These are phyloP conservation scores for Corythucha ciliata DNA, from an alignment of 2,888 invertebrate genomes.

Conservation along the genomic window DNA sequence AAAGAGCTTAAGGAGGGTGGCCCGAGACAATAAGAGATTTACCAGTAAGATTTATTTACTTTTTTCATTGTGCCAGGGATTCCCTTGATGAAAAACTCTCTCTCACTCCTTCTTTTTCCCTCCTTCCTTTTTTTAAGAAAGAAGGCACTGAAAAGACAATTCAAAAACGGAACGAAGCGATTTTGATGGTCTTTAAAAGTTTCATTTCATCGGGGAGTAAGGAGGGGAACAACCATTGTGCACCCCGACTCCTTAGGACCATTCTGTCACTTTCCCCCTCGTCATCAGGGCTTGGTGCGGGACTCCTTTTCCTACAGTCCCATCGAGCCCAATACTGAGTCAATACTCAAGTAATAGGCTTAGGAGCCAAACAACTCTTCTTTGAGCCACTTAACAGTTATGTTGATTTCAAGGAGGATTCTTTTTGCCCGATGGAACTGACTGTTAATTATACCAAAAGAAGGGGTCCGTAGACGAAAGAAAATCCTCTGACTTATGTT, in stretches of 20 bases:
- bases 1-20: too few species aligned
- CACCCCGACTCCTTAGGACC: neutral
- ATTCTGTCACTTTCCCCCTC: constrained; percentile 14
- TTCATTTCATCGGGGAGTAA: constrained; percentile 23
- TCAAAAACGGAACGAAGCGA: constrained; percentile 31
- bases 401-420: constrained; percentile 21
- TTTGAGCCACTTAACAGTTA: constrained; percentile 26
- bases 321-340: constrained; percentile 6
- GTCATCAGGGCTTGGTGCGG: constrained; percentile 14
- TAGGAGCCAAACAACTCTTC: constrained; percentile 29
- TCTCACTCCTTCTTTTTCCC: constrained; percentile 6
- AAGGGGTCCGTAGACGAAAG: neutral
- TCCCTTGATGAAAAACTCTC: constrained; percentile 19
- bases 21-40: constrained; percentile 23
- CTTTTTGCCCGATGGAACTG: constrained; percentile 18
- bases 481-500: constrained; percentile 27
- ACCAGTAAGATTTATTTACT: constrained; percentile 24
- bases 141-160: constrained; percentile 27
- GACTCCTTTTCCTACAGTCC: constrained; percentile 1
- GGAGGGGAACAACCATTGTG: constrained; percentile 5
- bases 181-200: constrained; percentile 33
- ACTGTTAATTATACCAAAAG: constrained; percentile 17
- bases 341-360: constrained; percentile 28
- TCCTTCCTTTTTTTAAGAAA: constrained; percentile 8
- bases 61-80: constrained; percentile 23